Evolutionary conservation across 1,140 invertebrate genomes (phyloP).

Genomic region (Heliconius nattereri): DNA sequence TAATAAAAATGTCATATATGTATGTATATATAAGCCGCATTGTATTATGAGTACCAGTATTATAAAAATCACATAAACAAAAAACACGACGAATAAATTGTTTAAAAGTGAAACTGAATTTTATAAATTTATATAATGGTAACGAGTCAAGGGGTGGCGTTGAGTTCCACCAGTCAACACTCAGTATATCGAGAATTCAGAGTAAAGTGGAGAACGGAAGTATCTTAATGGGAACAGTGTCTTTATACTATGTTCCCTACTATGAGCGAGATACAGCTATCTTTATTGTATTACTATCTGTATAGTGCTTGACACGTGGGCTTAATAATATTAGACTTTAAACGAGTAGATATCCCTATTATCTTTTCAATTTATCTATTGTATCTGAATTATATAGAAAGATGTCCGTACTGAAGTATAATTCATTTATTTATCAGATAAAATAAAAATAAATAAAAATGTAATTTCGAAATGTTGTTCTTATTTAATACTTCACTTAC

Average conservation of each 20-base stretch:
- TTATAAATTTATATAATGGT: background rate
- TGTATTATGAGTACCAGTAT: background rate
- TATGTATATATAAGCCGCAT: background rate
- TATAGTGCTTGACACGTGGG: background rate
- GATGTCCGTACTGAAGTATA: too few relatives aligned
- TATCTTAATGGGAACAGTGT: too few relatives aligned
- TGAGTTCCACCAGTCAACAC: too few relatives aligned
- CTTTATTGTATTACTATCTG: background rate
- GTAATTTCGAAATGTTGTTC: too few relatives aligned
- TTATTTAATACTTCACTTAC: too few relatives aligned
- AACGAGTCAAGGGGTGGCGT: too few relatives aligned
- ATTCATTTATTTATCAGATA: too few relatives aligned
- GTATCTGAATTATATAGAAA: background rate
- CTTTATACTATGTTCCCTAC: too few relatives aligned
- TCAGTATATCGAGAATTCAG: too few relatives aligned
- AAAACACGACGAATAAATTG: background rate
- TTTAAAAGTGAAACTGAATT: background rate
- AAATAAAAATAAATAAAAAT: too few relatives aligned
- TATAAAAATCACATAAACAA: background rate
- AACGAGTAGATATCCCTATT: background rate
- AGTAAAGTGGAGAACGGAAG: too few relatives aligned
- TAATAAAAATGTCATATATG: background rate
- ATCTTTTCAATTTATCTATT: constrained; percentile 3
- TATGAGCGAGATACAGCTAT: too few relatives aligned
- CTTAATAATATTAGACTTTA: background rate